Conservation (phyloP, 1,140 invertebrate species). For the Drosophila elegans region DNA sequence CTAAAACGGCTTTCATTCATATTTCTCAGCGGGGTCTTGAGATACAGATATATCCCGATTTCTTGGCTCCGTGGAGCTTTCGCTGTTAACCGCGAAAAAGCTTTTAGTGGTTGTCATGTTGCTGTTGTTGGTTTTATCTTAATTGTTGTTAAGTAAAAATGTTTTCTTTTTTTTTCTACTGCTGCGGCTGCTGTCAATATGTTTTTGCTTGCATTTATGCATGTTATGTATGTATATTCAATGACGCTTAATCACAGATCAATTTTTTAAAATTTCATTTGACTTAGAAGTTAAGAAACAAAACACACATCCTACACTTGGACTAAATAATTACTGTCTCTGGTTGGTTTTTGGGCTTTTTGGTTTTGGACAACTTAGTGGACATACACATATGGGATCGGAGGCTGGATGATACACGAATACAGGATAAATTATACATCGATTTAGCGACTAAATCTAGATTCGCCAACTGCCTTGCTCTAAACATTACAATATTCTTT, state of each 20-base stretch:
- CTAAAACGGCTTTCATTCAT: conserved; percentile 62
- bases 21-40: conserved; percentile 24
- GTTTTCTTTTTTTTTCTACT: conserved; percentile 25
- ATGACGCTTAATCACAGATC: conserved; percentile 83
- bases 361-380: conserved; percentile 41
- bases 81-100: conserved; percentile 58
- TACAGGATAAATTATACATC: conserved; percentile 42
- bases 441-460: conserved; percentile 57
- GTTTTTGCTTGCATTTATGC: conserved; percentile 41
- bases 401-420: conserved; percentile 15
- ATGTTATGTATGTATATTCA: conserved; percentile 69
- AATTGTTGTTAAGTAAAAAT: conserved; percentile 53
- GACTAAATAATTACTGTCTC: conserved; percentile 48
- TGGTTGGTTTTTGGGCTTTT: conserved; percentile 42
- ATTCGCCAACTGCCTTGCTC: conserved; percentile 19
- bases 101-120: conserved; percentile 63
- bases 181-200: conserved; percentile 42
- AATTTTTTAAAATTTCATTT: conserved; percentile 82
- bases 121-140: conserved; percentile 48
- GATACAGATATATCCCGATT: conserved; percentile 28
- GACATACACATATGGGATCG: conserved; percentile 22
- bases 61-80: conserved; percentile 28
- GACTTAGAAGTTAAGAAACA: conserved; percentile 83
- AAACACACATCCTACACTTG: conserved; percentile 33
- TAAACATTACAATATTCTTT: conserved; percentile 42